These are phyloP conservation scores for Meandrina meandrites DNA, from an alignment of 92 coral and sea anemone species.

Conservation along the genomic window DNA sequence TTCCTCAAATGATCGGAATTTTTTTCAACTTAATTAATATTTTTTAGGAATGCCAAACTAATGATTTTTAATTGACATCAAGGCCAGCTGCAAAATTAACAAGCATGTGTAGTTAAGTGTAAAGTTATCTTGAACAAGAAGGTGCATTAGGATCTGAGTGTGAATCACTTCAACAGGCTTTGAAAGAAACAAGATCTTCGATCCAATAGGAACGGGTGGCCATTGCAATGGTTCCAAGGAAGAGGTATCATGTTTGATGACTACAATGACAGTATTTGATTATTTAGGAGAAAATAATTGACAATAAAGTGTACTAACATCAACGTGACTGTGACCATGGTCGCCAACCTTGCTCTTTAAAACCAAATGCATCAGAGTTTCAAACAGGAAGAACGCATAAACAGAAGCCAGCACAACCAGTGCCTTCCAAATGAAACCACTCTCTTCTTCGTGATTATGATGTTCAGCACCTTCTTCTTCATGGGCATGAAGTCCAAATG, in stretches of 20 bases:
- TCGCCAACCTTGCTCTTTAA: slow-evolving; percentile 64
- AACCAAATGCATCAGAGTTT: slow-evolving; percentile 85
- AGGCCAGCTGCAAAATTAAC: no score
- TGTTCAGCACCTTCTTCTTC: slow-evolving; percentile 46
- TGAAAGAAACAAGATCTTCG: not conserved
- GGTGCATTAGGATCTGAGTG: no score
- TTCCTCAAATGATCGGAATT: no score
- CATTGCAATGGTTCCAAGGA: no score
- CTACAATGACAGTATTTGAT: not conserved
- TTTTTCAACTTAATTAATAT: no score
- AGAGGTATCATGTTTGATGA: not conserved
- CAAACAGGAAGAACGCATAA: slow-evolving; percentile 84
- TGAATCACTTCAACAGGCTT: no score
- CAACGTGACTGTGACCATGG: slow-evolving; percentile 65
- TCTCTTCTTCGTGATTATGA: slow-evolving; percentile 35
- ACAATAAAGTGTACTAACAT: slow-evolving; percentile 8
- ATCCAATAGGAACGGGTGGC: no score
- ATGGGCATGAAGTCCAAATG: slow-evolving; percentile 77
- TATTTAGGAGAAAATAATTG: no score
- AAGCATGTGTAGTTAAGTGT: not conserved
- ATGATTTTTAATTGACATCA: no score
- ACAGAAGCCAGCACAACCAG: slow-evolving; percentile 70
- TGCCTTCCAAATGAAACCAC: slow-evolving; percentile 72
- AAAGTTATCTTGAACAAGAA: not conserved
- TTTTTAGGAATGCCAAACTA: no score